A percentile compares a stretch with the other conserved stretches of the same genome.
Evolutionary conservation across 2,113 vertebrate species (phyloP).

Genomic region (Hepsetus odoe): DNA sequence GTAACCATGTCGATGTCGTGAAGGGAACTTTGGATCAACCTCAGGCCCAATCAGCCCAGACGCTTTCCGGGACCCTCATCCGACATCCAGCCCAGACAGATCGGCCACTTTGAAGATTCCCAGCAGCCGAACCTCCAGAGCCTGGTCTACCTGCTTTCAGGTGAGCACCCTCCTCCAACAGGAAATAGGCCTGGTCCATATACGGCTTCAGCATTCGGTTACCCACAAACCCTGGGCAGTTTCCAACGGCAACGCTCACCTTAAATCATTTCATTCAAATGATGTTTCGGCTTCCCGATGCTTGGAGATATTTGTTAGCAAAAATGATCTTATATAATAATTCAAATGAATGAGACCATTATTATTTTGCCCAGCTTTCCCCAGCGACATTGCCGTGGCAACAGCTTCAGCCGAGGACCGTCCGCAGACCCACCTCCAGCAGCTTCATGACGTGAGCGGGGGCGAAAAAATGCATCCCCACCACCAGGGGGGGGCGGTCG

Average conservation of each 20-base stretch:
- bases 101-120: constrained; percentile 86
- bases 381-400: constrained; percentile 84
- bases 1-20: constrained; percentile 66
- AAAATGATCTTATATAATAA: no score
- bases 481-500: constrained; percentile 77
- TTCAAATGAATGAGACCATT: no score
- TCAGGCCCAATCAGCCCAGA: constrained; percentile 72
- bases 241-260: constrained; percentile 87
- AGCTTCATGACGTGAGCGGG: constrained; percentile 91
- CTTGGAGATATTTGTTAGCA: no score
- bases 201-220: constrained; percentile 86
- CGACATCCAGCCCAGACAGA: constrained; percentile 87
- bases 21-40: constrained; percentile 60
- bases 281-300: no score
- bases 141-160: constrained; percentile 82
- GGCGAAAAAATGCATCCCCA: constrained; percentile 92
- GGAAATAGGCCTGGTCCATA: constrained; percentile 76
- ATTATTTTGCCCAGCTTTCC: constrained; percentile 75
- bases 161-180: constrained; percentile 90
- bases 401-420: constrained; percentile 80
- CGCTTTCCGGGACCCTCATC: constrained; percentile 82
- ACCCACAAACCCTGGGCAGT: constrained; percentile 89
- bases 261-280: constrained; percentile 47
- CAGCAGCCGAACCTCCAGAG: constrained; percentile 89
- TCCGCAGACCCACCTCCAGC: constrained; percentile 85